These are phyloP conservation scores for Oryzias celebensis DNA, from an alignment of 2,113 vertebrate genomes.

Conservation along the genomic window DNA sequence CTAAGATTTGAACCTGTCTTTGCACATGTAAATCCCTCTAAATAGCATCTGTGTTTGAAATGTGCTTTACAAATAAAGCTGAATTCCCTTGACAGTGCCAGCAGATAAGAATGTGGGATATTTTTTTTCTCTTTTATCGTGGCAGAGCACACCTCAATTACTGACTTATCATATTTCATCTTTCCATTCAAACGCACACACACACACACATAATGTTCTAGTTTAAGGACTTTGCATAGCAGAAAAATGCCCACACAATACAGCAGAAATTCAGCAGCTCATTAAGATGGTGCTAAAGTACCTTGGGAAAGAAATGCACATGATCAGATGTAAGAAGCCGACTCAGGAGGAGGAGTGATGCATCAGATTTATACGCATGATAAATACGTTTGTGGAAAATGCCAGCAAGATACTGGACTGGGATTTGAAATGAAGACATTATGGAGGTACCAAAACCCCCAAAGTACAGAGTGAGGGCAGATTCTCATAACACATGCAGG, in stretches of 20 bases:
- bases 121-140: neutral
- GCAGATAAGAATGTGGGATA: neutral
- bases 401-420: neutral
- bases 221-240: constrained; percentile 7
- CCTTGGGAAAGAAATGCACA: constrained; percentile 43
- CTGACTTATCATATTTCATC: constrained; percentile 1
- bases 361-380: constrained; percentile 20
- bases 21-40: neutral
- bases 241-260: constrained; percentile 12
- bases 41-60: neutral
- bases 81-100: neutral
- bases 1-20: no score
- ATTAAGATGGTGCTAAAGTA: constrained; percentile 50
- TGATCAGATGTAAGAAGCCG: constrained; percentile 40
- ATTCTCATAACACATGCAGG: neutral
- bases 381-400: neutral
- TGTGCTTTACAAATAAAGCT: neutral
- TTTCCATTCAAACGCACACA: neutral
- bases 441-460: neutral
- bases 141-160: neutral
- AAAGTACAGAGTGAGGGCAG: neutral
- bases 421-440: neutral
- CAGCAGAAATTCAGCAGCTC: constrained; percentile 36
- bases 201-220: constrained; percentile 3
- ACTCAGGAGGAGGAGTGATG: neutral